Evolutionary conservation across 2,113 vertebrate genomes (phyloP).

Genomic region (Plecotus auritus): DNA sequence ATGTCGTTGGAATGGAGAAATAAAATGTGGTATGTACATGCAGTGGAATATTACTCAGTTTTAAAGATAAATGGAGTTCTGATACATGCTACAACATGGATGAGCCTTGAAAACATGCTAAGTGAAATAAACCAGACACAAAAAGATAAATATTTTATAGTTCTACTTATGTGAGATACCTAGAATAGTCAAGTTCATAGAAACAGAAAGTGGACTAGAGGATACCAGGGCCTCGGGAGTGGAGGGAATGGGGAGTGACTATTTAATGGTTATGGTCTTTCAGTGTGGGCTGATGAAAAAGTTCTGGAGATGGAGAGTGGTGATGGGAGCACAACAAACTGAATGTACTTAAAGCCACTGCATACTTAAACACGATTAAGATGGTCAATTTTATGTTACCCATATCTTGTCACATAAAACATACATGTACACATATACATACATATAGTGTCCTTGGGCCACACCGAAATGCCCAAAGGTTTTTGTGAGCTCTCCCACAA

Average conservation of each 20-base stretch:
- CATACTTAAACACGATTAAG: neutral
- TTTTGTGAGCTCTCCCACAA: neutral
- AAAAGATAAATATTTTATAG: neutral
- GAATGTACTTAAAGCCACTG: too few species aligned
- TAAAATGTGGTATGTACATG: neutral
- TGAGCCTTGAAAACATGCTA: neutral
- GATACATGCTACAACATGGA: rapidly evolving
- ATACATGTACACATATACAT: neutral
- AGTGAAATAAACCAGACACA: neutral
- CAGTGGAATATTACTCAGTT: neutral
- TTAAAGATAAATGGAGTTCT: neutral
- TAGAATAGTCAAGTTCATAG: too few species aligned
- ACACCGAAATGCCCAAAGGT: neutral
- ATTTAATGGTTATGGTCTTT: neutral
- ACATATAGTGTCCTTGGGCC: neutral
- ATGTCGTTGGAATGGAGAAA: neutral
- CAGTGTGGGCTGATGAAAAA: neutral
- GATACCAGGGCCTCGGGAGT: neutral
- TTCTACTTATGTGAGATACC: neutral
- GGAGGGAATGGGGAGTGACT: rapidly evolving
- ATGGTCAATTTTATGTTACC: neutral
- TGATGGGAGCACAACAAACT: rapidly evolving
- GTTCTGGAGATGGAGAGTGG: neutral
- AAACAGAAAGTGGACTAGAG: neutral
- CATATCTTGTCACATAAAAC: neutral